Conservation (phyloP, 2,113 vertebrate species). For the Upupa epops region DNA sequence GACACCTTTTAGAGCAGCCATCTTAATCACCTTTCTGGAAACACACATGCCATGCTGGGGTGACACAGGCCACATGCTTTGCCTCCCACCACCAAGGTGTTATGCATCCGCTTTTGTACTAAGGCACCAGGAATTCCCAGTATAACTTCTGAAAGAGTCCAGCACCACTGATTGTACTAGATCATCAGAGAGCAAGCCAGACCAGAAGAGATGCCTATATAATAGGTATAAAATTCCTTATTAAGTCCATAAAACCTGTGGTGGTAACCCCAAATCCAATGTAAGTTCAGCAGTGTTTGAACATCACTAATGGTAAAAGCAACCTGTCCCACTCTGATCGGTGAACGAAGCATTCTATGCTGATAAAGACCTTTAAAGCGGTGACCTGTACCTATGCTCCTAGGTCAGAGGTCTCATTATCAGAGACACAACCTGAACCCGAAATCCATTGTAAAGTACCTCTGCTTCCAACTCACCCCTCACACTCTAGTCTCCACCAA, state of each 20-base stretch:
- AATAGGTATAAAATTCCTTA: conserved; percentile 71
- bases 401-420: background rate
- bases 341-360: background rate
- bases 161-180: conserved; percentile 31
- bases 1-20: conserved; percentile 69
- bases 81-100: conserved; percentile 42
- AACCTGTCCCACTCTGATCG: background rate
- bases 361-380: background rate
- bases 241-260: conserved; percentile 57
- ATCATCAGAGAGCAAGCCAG: conserved; percentile 60
- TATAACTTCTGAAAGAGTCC: conserved; percentile 28
- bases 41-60: background rate
- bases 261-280: conserved; percentile 45
- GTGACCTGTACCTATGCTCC: background rate
- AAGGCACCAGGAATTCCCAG: conserved; percentile 67
- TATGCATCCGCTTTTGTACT: conserved; percentile 62
- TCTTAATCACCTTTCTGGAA: conserved; percentile 34
- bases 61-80: conserved; percentile 30
- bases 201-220: conserved; percentile 56
- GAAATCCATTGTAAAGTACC: background rate
- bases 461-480: background rate
- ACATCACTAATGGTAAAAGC: background rate
- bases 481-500: background rate
- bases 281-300: background rate
- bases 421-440: background rate